phyloP scores from a whole-genome alignment of 2,113 vertebrate species.

The Trichechus manatus region DNA sequence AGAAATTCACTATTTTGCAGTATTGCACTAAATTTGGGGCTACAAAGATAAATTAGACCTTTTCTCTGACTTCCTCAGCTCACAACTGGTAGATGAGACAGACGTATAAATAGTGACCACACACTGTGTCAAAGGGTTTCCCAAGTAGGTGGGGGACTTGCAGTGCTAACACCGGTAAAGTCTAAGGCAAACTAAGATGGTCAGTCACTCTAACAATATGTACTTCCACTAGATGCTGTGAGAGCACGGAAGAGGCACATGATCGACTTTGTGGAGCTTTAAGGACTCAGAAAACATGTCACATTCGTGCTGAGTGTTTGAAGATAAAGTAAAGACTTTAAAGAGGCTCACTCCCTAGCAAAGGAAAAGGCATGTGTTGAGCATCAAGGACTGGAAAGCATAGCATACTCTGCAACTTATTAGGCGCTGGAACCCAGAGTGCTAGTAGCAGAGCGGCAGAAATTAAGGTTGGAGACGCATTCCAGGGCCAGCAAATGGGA shows the following conservation, averaged over 20 bases:
- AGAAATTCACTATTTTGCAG: neutral
- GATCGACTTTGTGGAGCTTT: neutral
- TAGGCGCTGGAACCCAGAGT: neutral
- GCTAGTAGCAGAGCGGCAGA: neutral
- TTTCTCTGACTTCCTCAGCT: neutral
- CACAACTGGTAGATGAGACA: neutral
- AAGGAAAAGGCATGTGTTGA: neutral
- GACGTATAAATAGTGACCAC: neutral
- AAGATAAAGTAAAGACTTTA: neutral
- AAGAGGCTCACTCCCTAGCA: neutral
- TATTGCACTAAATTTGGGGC: neutral
- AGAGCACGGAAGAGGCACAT: neutral
- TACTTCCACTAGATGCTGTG: neutral
- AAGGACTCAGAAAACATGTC: neutral
- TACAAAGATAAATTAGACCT: neutral
- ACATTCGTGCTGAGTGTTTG: neutral
- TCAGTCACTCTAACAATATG: accelerated
- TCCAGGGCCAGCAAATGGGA: neutral
- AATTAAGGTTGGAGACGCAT: neutral
- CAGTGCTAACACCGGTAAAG: neutral
- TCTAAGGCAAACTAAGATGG: neutral
- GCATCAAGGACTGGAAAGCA: neutral
- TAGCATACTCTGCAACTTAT: neutral
- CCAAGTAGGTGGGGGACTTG: accelerated
- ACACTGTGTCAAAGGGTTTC: neutral